Evolutionary conservation across 2,797 vertebrate species (phyloP), one percentile per base, ranked within the genome.

Genomic region (Pogoniulus pusillus): DNA sequence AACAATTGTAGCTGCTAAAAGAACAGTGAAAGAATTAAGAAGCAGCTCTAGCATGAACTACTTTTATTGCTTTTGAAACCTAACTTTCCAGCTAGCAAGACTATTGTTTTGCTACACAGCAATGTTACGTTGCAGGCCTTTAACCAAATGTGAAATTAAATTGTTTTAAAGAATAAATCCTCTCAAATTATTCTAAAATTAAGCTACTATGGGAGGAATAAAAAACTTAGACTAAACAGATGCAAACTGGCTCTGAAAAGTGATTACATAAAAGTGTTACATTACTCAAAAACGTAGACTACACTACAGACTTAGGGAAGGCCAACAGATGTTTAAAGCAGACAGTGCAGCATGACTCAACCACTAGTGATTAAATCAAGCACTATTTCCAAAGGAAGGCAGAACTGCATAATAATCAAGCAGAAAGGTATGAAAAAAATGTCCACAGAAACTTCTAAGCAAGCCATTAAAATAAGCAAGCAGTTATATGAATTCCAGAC

Each of bases 211-310:
- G 18, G 85, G 18, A 53, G 19, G 7, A 4, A 27, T 30, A 76
- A 82, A 68, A 68, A 7, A 26, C 7, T 68, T 26, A 51, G 6
- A 27, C n/a, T 74, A 62, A 84, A 77, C 16, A 77, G 35, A 74
- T 49, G 24, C 9, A 71, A 55, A 78, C 55, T 63, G 59, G 51
- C 37, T 85, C 41, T 78, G 76, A 63, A 60, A 82, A 90, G 7
- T 22, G 18, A 69, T 77, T 32, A 85, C 19, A 74, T 41, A 77
- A 90, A 93, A 93, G 65, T 43, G 69, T 18, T 34, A 72, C 45
- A 77, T 87, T 90, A 80, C 83, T 90, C 85, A 90, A 81, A 91
- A 89, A 71, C 72, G n/a, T 53, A 47, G n/a, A 77, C 49, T 66
- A 66, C 29, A n/a, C 35, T 71, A 35, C 35, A 90, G 81, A 68